Conservation (phyloP, 2,113 vertebrate genomes). For the Poecilia latipinna region DNA sequence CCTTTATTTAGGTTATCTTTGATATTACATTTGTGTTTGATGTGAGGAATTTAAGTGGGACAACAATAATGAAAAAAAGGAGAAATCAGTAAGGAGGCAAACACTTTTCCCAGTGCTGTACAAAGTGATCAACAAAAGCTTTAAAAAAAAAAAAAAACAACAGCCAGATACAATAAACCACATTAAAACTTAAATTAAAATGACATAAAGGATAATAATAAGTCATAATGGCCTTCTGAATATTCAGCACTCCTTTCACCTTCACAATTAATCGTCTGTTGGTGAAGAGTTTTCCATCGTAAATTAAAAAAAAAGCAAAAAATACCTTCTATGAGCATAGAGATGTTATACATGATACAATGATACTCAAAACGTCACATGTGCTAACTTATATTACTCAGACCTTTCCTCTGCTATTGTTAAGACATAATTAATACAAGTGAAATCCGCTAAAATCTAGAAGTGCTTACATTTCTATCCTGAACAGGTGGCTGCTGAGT, state of each 20-base stretch:
- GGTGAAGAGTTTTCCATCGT: constrained; percentile 65
- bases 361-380: constrained; percentile 77
- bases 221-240: constrained; percentile 68
- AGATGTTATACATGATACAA: constrained; percentile 91
- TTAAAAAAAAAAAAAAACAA: neutral
- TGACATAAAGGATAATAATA: constrained; percentile 55
- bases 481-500: constrained; percentile 74
- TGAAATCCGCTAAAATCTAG: constrained; percentile 84
- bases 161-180: constrained; percentile 55
- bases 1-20: too few species aligned
- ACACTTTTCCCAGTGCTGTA: neutral
- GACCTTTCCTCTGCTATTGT: constrained; percentile 88
- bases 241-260: constrained; percentile 51
- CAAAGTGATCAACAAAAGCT: constrained; percentile 57
- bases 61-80: neutral
- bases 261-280: constrained; percentile 56
- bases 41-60: neutral
- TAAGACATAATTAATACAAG: constrained; percentile 78
- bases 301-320: constrained; percentile 62
- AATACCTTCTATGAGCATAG: constrained; percentile 81
- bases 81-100: neutral
- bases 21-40: neutral
- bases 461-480: constrained; percentile 88
- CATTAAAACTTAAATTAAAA: constrained; percentile 74
- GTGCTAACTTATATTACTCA: constrained; percentile 91